Conservation (phyloP, 1,140 invertebrate species). For the Andricus grossulariae region DNA sequence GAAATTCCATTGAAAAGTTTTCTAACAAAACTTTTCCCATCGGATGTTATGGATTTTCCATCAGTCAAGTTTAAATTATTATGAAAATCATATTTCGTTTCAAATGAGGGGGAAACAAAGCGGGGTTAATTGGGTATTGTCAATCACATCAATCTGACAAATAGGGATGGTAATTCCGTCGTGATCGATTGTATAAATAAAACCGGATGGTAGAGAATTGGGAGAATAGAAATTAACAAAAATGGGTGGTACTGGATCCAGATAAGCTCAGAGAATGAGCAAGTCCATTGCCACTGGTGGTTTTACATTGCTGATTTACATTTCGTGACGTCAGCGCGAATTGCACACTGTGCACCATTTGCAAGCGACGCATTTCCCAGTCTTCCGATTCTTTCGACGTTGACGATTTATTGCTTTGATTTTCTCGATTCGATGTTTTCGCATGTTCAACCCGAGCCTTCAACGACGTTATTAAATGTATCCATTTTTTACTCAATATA, state of each 20-base stretch:
- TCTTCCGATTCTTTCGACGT: conserved; percentile 11
- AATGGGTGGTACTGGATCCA: conserved; percentile 11
- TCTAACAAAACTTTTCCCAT: too few species aligned
- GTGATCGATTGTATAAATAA: conserved; percentile 17
- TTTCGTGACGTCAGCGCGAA: conserved; percentile 30
- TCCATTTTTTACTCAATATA: too few species aligned
- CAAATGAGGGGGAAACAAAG: background rate
- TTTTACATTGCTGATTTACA: conserved; percentile 44
- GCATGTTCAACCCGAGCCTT: too few species aligned
- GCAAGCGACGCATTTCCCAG: conserved; percentile 26
- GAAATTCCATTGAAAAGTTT: too few species aligned
- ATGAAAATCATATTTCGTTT: background rate
- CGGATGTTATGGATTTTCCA: too few species aligned
- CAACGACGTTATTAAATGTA: too few species aligned
- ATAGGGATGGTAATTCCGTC: background rate
- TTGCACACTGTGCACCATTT: conserved; percentile 40
- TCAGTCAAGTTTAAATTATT: too few species aligned
- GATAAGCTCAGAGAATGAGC: background rate
- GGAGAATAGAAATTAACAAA: background rate
- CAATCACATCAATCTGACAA: background rate
- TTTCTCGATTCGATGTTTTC: background rate
- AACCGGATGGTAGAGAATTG: background rate
- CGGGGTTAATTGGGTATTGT: background rate
- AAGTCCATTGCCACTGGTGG: conserved; percentile 17
- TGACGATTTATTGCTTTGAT: conserved; percentile 7